phyloP scores from a whole-genome alignment of 1,140 invertebrate species.

The Drosophila bocqueti region DNA sequence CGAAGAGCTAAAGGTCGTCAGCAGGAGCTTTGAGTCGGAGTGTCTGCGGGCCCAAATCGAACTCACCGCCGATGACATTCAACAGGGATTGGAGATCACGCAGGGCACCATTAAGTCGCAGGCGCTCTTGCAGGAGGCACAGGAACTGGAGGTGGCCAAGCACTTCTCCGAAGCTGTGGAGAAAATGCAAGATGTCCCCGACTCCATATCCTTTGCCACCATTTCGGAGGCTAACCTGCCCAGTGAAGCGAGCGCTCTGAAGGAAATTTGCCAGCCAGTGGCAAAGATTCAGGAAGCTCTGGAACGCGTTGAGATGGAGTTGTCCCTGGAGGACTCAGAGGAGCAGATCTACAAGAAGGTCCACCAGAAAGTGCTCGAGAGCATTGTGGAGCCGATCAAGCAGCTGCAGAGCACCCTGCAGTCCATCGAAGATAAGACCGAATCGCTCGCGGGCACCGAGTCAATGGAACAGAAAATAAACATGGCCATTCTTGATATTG shows the following conservation, averaged over 20 bases:
- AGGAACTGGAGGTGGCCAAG: constrained; percentile 85
- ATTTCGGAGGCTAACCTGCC: constrained; percentile 86
- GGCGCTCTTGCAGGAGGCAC: constrained; percentile 85
- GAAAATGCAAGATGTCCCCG: constrained; percentile 85
- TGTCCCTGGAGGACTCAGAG: constrained; percentile 83
- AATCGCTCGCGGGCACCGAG: constrained; percentile 84
- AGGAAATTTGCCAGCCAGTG: constrained; percentile 82
- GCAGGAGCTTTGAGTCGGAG: constrained; percentile 63
- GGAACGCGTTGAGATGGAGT: constrained; percentile 85
- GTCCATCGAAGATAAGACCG: constrained; percentile 84
- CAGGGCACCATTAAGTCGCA: constrained; percentile 86
- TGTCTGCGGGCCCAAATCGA: constrained; percentile 84
- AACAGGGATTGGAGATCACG: constrained; percentile 86
- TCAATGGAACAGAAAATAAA: constrained; percentile 86
- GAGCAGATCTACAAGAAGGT: constrained; percentile 80
- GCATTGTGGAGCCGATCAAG: constrained; percentile 85
- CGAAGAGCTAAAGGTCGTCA: constrained; percentile 85
- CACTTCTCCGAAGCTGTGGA: constrained; percentile 81
- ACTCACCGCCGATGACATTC: constrained; percentile 85
- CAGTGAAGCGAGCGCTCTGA: constrained; percentile 81
- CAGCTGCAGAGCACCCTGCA: constrained; percentile 84
- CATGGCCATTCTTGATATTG: constrained; percentile 86
- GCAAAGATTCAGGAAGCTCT: constrained; percentile 85
- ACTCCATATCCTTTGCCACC: constrained; percentile 85
- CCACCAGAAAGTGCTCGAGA: constrained; percentile 85